Conservation (phyloP, 2,888 invertebrate species). For the Cyaniris semiargus region DNA sequence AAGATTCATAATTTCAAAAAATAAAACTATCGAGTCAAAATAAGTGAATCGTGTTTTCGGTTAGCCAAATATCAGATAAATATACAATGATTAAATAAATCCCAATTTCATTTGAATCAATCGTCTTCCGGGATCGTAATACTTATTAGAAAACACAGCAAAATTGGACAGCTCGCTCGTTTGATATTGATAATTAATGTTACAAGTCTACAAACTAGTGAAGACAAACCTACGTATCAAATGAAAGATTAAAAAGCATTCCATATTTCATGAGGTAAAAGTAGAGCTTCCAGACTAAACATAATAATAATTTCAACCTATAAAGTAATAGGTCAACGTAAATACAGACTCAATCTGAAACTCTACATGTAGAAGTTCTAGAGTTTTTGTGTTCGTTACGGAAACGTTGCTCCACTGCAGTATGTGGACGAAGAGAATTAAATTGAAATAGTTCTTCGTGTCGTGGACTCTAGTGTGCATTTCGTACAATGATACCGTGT, state of each 20-base stretch:
- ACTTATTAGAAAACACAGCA: too few species aligned
- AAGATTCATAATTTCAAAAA: too few species aligned
- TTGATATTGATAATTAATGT: not conserved
- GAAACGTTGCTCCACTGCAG: not conserved
- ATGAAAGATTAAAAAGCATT: not conserved
- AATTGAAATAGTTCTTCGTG: not conserved
- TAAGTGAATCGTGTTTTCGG: too few species aligned
- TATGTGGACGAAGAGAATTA: not conserved
- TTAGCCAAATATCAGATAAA: too few species aligned
- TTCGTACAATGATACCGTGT: slow-evolving; percentile 6
- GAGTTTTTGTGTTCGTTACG: slow-evolving; percentile 21
- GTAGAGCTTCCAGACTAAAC: not conserved
- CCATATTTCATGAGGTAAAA: not conserved
- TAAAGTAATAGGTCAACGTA: not conserved
- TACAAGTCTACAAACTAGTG: not conserved
- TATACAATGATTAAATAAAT: too few species aligned
- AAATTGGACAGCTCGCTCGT: too few species aligned
- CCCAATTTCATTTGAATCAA: too few species aligned
- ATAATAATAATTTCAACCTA: not conserved
- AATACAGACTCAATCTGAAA: slow-evolving; percentile 18
- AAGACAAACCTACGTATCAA: not conserved
- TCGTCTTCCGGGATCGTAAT: too few species aligned
- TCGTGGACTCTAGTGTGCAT: not conserved
- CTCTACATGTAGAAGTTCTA: too few species aligned
- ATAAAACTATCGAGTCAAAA: too few species aligned